Evolutionary conservation across 2,797 vertebrate species (phyloP), one percentile per base, ranked within the genome.

Genomic region (Tarsius wallacei): DNA sequence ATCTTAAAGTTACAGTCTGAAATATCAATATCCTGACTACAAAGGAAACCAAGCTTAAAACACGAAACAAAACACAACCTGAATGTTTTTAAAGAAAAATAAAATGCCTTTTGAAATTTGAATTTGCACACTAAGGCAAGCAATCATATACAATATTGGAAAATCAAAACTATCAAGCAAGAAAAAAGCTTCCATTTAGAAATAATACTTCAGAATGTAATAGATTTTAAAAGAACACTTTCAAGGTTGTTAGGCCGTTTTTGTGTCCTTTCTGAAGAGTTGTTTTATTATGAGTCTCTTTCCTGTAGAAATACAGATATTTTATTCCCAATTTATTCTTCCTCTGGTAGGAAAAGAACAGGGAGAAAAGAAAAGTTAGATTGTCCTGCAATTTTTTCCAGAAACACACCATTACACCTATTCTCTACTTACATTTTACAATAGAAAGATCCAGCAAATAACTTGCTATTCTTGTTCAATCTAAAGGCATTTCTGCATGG

Each of bases 111-210:
- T 91, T 96, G 70, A 91, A 96, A 94, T 97, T 93, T 96, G 88
- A 94, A 95, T 97, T 97, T 97, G 28, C 61, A 74, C 94, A 81
- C 57, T 91, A 97, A 97, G 71, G 5, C 66, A 94, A 55, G 91
- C 22, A 93, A 96, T 95, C 96, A 96, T 84, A 97, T 94, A 68
- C 51, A 95, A 87, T 91, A 96, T 94, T 91, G 76, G 36, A 96
- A 97, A 98, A 95, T 97, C 86, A 97, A 97, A 97, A 80, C 80
- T 96, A 97, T 96, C 82, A 74, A 90, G 76, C 33, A 95, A 94
- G 88, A 74, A 87, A 97, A 96, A 94, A 71, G 2, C 83, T 96
- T 94, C 86, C 76, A 81, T 77, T 96, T 87, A 82, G 80, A 96
- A 97, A 96, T 91, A 87, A 95, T 80, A 51, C 87, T 90, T 93